Percentiles rank a stretch among this genome's conserved stretches.
These are phyloP conservation scores for Ochlodes sylvanus DNA, from an alignment of 2,888 invertebrate species.

Conservation along the genomic window DNA sequence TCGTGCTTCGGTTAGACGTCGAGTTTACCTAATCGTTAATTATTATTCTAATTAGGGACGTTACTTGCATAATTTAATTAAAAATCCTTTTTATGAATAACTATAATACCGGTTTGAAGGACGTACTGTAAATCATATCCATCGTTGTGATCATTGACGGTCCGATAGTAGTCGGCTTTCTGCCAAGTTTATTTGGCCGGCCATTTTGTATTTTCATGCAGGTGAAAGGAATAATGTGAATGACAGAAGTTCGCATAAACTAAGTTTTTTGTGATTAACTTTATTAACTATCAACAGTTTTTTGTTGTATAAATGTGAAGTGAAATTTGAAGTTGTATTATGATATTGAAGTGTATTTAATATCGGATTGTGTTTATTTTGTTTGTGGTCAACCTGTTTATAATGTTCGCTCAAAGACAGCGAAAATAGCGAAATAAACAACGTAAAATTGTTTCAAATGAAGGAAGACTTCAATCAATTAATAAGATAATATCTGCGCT, in stretches of 20 bases:
- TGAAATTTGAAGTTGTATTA: conserved; percentile 40
- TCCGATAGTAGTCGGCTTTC: conserved; percentile 41
- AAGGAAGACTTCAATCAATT: conserved; percentile 3
- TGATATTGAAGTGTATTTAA: conserved; percentile 21
- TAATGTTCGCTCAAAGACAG: background rate
- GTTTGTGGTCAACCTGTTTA: conserved; percentile 4
- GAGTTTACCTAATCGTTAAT: conserved; percentile 43
- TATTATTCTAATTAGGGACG: conserved; percentile 52
- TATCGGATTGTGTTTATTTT: conserved; percentile 19
- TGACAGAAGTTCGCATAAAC: conserved; percentile 67
- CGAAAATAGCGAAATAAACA: conserved; percentile 19
- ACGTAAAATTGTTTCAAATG: conserved; percentile 14
- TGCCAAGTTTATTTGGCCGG: conserved; percentile 61
- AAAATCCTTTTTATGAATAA: conserved; percentile 43
- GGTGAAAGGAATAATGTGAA: conserved; percentile 48
- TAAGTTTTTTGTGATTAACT: conserved; percentile 54
- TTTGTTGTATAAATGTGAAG: conserved; percentile 24
- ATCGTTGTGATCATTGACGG: conserved; percentile 45
- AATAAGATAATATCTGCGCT: conserved; percentile 33
- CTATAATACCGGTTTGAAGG: conserved; percentile 32
- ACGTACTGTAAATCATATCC: conserved; percentile 47
- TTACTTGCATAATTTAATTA: conserved; percentile 60
- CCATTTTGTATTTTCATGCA: conserved; percentile 77
- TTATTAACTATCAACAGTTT: conserved; percentile 34
- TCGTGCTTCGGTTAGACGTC: conserved; percentile 31